These are phyloP conservation scores for Oreonectes daqikongensis DNA, from an alignment of 2,797 vertebrate species.

Conservation along the genomic window DNA sequence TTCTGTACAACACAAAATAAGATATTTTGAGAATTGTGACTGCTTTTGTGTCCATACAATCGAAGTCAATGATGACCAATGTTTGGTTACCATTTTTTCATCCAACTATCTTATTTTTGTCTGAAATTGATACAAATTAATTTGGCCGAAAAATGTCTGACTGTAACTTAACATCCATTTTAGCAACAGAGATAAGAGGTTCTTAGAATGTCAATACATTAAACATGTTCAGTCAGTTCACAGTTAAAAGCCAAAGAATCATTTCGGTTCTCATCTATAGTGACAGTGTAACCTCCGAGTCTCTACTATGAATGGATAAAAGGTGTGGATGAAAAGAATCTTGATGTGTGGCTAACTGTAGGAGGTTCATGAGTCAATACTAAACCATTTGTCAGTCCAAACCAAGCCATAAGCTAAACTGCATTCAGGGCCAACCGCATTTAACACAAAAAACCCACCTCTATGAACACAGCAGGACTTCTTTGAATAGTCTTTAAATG, in stretches of 20 bases:
- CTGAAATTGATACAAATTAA: too few species aligned
- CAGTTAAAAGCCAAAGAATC: conserved; percentile 1
- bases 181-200: neutral
- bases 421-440: neutral
- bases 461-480: conserved; percentile 10
- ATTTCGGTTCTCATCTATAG: neutral
- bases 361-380: conserved; percentile 54
- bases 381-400: conserved; percentile 40
- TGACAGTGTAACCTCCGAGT: conserved; percentile 14
- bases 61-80: too few species aligned
- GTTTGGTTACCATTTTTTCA: too few species aligned
- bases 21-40: too few species aligned
- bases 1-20: too few species aligned
- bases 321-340: conserved; percentile 19
- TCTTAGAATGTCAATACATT: conserved; percentile 20
- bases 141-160: neutral
- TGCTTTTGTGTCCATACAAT: too few species aligned
- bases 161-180: too few species aligned
- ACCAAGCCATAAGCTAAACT: conserved; percentile 26
- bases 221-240: conserved; percentile 17
- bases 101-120: neutral
- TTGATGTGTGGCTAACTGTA: conserved; percentile 47
- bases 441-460: conserved; percentile 28
- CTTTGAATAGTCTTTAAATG: conserved; percentile 30
- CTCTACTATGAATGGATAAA: conserved; percentile 21